Base-by-base conservation (phyloP, 1,140 invertebrate species). In the Mamestra configurata region DNA sequence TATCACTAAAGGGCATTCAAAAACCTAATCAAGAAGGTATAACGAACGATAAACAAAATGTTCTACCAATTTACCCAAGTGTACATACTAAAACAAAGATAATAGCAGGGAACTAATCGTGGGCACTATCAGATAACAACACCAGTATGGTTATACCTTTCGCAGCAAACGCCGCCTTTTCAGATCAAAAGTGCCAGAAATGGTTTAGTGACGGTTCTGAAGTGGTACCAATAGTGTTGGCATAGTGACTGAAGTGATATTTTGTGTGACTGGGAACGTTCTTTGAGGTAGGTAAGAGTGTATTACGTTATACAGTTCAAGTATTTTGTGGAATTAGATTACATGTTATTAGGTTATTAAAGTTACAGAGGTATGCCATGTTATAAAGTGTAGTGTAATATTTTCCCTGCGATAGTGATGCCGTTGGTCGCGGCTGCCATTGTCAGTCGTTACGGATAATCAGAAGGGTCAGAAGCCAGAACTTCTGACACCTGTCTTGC, bases 51-150 rank as follows among this genome's bases (percentile, higher is more conserved):
- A 68, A 68, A 43, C 13, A 0, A 22, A 24, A 46, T 49, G 66
- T 70, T 70, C 66, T n/a, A 51, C 27, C 64, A 77, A 64, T 77
- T 61, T 64, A 49, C 43, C 27, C 27, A 13, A 51, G 59, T 77
- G 27, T 77, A 61, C 37, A 72, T 18, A 79, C 46, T 40, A 8
- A 24, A 70, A 55, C 53, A 79, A 40, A 79, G 77, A 79, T 79
- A 79, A 57, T 79, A 51, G 46, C 40, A 31, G 35, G 6, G 15
- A 31, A n/a, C 22, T 71, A 79, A 79, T 79, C 77, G 55, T 49
- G 18, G 20, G 35, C 20, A 53, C 53, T 79, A 79, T 79, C 77
- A 49, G 77, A 81, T 81, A 80, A 80, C 57, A 46, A 13, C 31
- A 15, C n/a, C 61, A 70, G 66, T 70, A 40, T 49, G 22, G 4